These are phyloP conservation scores for Hylomyscus alleni DNA, from an alignment of 2,797 vertebrate species.

Conservation along the genomic window DNA sequence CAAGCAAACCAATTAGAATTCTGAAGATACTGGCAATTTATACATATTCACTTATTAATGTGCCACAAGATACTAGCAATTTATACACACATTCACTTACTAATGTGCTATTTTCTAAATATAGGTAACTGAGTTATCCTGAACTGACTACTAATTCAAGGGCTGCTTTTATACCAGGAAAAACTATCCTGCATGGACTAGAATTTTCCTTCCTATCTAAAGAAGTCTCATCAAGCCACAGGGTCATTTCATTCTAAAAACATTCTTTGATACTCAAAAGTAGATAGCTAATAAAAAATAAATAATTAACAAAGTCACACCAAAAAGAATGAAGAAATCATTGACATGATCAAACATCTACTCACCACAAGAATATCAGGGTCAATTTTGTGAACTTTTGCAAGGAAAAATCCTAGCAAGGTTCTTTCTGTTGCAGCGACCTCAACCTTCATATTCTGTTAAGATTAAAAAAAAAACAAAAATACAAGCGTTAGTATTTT, in stretches of 20 bases:
- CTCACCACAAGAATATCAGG: conserved; percentile 98
- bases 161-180: conserved; percentile 46
- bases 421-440: conserved; percentile 96
- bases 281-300: conserved; percentile 25
- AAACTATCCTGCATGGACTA: not conserved
- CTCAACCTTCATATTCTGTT: conserved; percentile 96
- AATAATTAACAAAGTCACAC: conserved; percentile 44
- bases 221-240: conserved; percentile 46
- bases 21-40: not conserved
- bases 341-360: conserved; percentile 74
- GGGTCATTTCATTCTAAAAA: conserved; percentile 64
- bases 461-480: conserved; percentile 67
- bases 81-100: conserved; percentile 18
- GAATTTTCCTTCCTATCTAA: not conserved
- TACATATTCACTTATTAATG: not conserved
- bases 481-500: conserved; percentile 72
- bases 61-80: conserved; percentile 23
- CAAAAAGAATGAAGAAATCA: conserved; percentile 61
- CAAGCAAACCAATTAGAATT: conserved; percentile 48
- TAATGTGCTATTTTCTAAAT: conserved; percentile 12
- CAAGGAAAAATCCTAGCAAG: conserved; percentile 96
- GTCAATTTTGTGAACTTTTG: conserved; percentile 98
- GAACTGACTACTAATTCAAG: conserved; percentile 57
- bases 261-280: conserved; percentile 42
- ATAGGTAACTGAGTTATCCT: conserved; percentile 17